Base-by-base conservation (phyloP, 2,888 invertebrate genomes). In the Slavum lentiscoides region DNA sequence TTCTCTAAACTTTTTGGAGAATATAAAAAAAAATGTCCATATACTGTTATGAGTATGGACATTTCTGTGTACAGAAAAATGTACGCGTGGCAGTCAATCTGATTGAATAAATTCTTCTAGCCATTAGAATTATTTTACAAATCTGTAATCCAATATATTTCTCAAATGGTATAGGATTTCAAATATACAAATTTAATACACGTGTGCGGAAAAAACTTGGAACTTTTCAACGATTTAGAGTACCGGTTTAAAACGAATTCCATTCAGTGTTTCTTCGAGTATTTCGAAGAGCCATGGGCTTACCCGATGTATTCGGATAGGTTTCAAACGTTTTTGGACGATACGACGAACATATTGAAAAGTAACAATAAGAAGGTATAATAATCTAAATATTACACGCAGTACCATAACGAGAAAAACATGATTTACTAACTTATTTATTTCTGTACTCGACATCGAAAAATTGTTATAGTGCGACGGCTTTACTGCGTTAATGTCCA, bases 141-240 rank as follows among this genome's bases (percentile, higher is more conserved):
- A 30, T 30, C 30, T 30, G 4, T 30, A 30, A 30, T 30, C 30
- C 30, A 30, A 30, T 30, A 2, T 30, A 30, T 1, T 30, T 30
- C 30, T 30, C 30, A 30, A 30, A 2, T 30, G 30, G 30, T 30
- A 30, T 30, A 90, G 90, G 85, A 87, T 1, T 90, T 92, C 83
- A 88, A 90, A 15, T 85, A 88, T 0, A 89, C 89, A 58, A 90
- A 91, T 82, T 84, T 92, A 21, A 86, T 89, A 0, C 88, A 89
- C 82, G 85, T 94, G 58, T 93, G 91, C 86, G 93, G 93, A 0
- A 90, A 91, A 83, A 93, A 94, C 85, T 92, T 94, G 84, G 88
- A 89, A 37, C 87, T 91, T 84, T 88, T 94, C 82, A 92, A 93
- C 86, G 91, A 92, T 84, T 84, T 94, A 59, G 87, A 90, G 72